These are phyloP conservation scores for Tragopan temminckii DNA, from an alignment of 2,797 vertebrate species.

Conservation along the genomic window DNA sequence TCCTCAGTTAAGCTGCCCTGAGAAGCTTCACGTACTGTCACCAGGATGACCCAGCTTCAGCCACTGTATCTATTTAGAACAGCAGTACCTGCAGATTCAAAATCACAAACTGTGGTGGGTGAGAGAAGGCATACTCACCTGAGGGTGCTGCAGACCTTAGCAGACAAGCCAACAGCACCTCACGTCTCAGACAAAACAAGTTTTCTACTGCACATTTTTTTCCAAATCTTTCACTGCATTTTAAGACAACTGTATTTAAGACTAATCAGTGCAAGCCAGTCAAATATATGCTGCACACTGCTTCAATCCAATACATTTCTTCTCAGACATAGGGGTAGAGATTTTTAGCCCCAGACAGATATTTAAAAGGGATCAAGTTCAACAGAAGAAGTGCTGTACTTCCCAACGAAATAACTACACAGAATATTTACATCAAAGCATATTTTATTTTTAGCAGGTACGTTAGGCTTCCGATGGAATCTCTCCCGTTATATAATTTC, in stretches of 20 bases:
- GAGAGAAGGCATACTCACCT: not conserved
- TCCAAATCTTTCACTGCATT: not conserved
- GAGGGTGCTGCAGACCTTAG: not conserved
- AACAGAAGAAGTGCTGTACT: not conserved
- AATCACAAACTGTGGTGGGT: not conserved
- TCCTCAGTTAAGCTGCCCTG: not conserved
- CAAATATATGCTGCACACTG: not conserved
- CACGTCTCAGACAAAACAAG: rapidly evolving
- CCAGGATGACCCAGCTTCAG: not conserved
- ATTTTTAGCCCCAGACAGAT: not conserved
- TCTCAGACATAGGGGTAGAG: not conserved
- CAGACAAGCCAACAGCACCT: not conserved
- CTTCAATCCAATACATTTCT: rapidly evolving
- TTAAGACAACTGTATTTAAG: not conserved
- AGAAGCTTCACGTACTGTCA: not conserved
- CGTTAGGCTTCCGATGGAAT: not conserved
- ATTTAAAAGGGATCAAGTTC: not conserved
- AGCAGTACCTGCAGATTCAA: not conserved
- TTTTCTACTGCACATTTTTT: not conserved
- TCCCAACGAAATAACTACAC: not conserved
- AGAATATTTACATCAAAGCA: not conserved
- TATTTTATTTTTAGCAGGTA: not conserved
- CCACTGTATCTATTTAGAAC: rapidly evolving
- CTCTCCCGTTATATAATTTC: slow-evolving; percentile 9
- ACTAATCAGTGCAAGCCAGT: not conserved